phyloP scores from a whole-genome alignment of 2,797 vertebrate species.

The Acanthis flammea region DNA sequence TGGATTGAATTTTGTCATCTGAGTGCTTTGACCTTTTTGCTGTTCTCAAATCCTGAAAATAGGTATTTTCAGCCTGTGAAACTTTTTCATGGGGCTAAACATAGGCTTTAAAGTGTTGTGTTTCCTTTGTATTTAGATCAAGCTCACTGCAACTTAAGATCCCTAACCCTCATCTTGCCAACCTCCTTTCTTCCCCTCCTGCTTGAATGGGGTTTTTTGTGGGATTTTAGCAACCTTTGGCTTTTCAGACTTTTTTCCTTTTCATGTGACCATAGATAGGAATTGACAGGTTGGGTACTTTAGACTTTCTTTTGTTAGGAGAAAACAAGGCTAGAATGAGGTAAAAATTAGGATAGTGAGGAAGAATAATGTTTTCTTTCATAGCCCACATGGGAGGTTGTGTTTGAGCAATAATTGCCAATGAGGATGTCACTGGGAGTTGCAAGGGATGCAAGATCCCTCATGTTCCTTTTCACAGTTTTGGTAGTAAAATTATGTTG shows the following conservation, averaged over 20 bases:
- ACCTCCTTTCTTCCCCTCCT: background rate
- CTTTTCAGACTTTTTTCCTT: background rate
- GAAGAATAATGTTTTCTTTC: background rate
- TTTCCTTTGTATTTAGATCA: background rate
- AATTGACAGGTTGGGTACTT: background rate
- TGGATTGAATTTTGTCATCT: background rate
- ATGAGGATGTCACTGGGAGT: background rate
- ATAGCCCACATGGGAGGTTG: background rate
- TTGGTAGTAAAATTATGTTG: background rate
- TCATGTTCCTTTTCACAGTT: background rate
- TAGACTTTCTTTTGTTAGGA: background rate
- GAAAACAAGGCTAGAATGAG: background rate
- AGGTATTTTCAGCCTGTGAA: background rate
- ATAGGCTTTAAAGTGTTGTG: background rate
- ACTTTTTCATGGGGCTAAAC: background rate
- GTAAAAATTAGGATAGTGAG: background rate
- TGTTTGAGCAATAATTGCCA: background rate
- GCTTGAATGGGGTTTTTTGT: rapidly evolving
- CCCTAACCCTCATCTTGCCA: background rate
- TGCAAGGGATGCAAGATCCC: background rate
- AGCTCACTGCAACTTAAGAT: background rate
- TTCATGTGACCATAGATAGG: rapidly evolving
- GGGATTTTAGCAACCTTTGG: background rate
- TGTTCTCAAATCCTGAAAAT: background rate
- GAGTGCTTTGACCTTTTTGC: slow-evolving; percentile 19